Conservation (phyloP, 2,888 invertebrate genomes). For the Cryptus armator region DNA sequence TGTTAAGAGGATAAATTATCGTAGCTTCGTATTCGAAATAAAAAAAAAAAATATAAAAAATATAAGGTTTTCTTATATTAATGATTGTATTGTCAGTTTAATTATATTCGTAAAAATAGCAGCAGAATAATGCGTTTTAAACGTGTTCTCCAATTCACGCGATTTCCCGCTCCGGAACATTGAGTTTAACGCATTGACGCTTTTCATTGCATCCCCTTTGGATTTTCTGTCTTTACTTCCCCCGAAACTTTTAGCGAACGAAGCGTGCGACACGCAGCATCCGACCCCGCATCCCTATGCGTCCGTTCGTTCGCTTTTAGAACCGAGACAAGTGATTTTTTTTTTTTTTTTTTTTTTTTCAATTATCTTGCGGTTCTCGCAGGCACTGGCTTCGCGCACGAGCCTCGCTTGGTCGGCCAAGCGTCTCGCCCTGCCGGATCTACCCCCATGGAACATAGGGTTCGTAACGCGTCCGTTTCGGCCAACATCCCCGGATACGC, state of each 20-base stretch:
- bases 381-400: slow-evolving; percentile 72
- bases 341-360: slow-evolving; percentile 80
- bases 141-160: not conserved
- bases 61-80: no score
- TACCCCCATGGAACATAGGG: slow-evolving; percentile 26
- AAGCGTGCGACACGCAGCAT: slow-evolving; percentile 66
- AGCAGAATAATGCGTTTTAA: not conserved
- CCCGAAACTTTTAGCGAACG: slow-evolving; percentile 58
- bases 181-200: slow-evolving; percentile 79
- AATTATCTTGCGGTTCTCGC: slow-evolving; percentile 81
- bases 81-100: no score
- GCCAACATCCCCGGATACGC: slow-evolving; percentile 72
- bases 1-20: no score
- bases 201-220: slow-evolving; percentile 63
- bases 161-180: slow-evolving; percentile 78
- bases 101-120: no score
- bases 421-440: slow-evolving; percentile 79
- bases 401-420: slow-evolving; percentile 83
- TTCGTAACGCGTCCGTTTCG: slow-evolving; percentile 60
- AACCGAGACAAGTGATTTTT: slow-evolving; percentile 83
- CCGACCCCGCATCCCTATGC: slow-evolving; percentile 66
- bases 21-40: no score
- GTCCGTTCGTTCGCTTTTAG: slow-evolving; percentile 75
- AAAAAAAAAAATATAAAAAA: no score
- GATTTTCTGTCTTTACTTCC: slow-evolving; percentile 47